Evolutionary conservation across 2,888 invertebrate species (phyloP), one percentile per base, ranked within the genome.

Genomic region (Synergus gifuensis): DNA sequence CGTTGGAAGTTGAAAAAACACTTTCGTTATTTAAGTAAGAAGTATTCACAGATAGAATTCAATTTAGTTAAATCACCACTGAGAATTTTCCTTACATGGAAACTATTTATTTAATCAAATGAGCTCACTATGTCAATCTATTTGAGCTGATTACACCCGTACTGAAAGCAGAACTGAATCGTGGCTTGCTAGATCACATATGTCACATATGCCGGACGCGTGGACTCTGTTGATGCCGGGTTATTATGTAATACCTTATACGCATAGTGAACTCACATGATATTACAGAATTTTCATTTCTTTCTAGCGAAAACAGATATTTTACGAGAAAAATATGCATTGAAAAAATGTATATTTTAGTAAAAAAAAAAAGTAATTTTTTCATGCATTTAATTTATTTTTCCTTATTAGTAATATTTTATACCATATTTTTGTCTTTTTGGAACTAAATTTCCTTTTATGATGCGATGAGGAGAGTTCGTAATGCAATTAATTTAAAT

Each of bases 191-290:
- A 49, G 67, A 22, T 69, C 49, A 69, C 69, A 69, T 78, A 66
- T 79, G 84, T 83, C 83, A 82, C 81, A 79, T 78, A 73, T 79
- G 84, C 80, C 82, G 81, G 79, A 79, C 82, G 84, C 82, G 81
- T 82, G 81, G 78, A 73, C 73, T 78, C 58, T 73, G 78, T 73
- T 73, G 77, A 83, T 78, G 82, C 83, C 83, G 84, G 82, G 76
- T 80, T 76, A 84, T 84, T 84, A 84, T 80, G 80, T 83, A 83
- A 84, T 80, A 73, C 76, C 78, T 78, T 80, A 80, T 83, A 82
- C 82, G 82, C 82, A 84, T 82, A 83, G 81, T 76, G 76, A 79
- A 78, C 78, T 80, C 78, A 79, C 79, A 80, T 79, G 81, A 82
- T 82, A 83, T 81, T 82, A 79, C 83, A 80, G 82, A 84, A 82